Evolutionary conservation across 37 sponge, comb jelly and placozoan genomes (phyloP).

Genomic region (Beroe forskalii): DNA sequence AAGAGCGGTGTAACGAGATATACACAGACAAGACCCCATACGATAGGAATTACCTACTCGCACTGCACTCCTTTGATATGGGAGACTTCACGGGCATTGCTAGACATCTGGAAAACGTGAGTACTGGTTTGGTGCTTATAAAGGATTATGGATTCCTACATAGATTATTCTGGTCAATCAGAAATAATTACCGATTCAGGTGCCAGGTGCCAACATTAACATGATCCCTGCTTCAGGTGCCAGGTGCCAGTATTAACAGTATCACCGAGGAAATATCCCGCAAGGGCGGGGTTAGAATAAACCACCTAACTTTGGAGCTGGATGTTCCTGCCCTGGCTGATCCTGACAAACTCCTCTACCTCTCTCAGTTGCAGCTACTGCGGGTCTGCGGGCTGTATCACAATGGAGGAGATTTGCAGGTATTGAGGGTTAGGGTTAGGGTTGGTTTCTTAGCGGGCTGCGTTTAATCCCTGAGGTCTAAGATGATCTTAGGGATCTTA

Average conservation of each 20-base stretch:
- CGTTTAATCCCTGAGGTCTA: too few relatives aligned
- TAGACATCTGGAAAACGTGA: slow-evolving; percentile 5
- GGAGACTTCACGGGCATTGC: slow-evolving; percentile 9
- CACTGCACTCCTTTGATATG: slow-evolving; percentile 25
- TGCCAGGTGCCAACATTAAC: slow-evolving; percentile 32
- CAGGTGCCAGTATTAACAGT: slow-evolving; percentile 27
- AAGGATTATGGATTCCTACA: too few relatives aligned
- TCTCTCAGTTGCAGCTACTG: not conserved
- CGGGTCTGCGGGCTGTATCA: slow-evolving; percentile 20
- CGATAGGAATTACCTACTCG: slow-evolving; percentile 3
- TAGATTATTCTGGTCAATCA: too few relatives aligned
- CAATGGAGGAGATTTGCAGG: slow-evolving; percentile 47
- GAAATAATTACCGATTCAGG: too few relatives aligned
- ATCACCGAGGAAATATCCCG: slow-evolving; percentile 24
- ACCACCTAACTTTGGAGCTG: slow-evolving; percentile 17
- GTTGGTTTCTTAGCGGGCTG: too few relatives aligned
- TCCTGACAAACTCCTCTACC: slow-evolving; percentile 19
- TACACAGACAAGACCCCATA: slow-evolving; percentile 32
- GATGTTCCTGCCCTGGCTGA: slow-evolving; percentile 26
- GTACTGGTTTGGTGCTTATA: too few relatives aligned
- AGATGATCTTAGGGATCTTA: too few relatives aligned
- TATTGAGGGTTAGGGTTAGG: too few relatives aligned
- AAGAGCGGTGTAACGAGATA: not conserved
- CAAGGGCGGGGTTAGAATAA: slow-evolving; percentile 20
- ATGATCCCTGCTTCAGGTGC: too few relatives aligned